phyloP scores from a whole-genome alignment of 2,797 vertebrate genomes.

The Hippoglossus hippoglossus region DNA sequence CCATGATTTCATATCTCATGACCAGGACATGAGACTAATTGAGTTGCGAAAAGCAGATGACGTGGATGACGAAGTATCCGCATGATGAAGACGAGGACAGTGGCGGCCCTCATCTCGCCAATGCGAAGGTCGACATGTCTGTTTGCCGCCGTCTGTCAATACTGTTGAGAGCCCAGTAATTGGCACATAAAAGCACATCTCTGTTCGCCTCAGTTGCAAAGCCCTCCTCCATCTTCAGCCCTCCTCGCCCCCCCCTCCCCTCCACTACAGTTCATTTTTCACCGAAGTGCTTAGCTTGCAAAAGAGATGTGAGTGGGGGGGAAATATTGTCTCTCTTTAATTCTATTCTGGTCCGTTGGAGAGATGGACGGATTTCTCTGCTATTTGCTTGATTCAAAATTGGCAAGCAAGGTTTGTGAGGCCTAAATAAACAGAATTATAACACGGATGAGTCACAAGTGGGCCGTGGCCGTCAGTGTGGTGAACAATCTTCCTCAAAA shows the following conservation, averaged over 20 bases:
- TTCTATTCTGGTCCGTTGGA: constrained; percentile 16
- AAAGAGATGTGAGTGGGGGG: constrained; percentile 20
- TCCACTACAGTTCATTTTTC: constrained; percentile 23
- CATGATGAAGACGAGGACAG: constrained; percentile 21
- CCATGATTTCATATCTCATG: neutral
- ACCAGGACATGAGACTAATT: constrained; percentile 47
- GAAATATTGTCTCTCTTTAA: constrained; percentile 4
- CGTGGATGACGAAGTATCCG: constrained; percentile 60
- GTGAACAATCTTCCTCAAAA: constrained; percentile 28
- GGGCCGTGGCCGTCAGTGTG: constrained; percentile 16
- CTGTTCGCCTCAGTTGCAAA: constrained; percentile 36
- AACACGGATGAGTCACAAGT: constrained; percentile 19
- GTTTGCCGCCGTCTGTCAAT: constrained; percentile 36
- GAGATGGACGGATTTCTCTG: constrained; percentile 33
- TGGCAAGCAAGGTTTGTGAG: neutral
- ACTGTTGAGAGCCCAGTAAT: constrained; percentile 50
- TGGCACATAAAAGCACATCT: constrained; percentile 51
- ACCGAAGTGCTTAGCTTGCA: constrained; percentile 64
- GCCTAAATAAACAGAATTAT: neutral
- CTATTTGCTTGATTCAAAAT: constrained; percentile 21
- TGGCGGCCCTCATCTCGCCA: constrained; percentile 21
- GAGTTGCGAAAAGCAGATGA: constrained; percentile 61
- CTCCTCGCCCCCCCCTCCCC: neutral
- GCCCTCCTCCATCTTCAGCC: constrained; percentile 41
- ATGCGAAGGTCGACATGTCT: constrained; percentile 34